Conservation (phyloP, 2,113 vertebrate genomes). For the Buteo buteo region DNA sequence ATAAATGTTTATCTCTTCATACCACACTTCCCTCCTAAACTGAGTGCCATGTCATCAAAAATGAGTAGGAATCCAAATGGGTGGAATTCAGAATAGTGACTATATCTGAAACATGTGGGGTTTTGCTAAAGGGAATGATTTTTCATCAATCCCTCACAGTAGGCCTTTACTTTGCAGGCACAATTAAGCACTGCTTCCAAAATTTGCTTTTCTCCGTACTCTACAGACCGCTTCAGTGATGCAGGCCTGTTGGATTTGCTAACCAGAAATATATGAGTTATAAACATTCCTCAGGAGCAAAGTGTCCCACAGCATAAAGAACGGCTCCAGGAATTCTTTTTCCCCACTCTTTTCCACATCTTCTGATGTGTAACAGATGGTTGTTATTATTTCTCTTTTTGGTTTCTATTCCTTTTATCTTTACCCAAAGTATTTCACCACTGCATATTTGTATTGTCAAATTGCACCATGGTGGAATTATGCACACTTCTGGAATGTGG, state of each 20-base stretch:
- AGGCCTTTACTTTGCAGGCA: neutral
- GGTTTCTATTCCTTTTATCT: slow-evolving; percentile 45
- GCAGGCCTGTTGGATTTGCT: neutral
- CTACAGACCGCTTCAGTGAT: neutral
- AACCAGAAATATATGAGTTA: neutral
- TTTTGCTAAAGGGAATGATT: neutral
- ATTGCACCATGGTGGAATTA: slow-evolving; percentile 14
- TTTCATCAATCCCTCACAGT: neutral
- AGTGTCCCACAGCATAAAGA: neutral
- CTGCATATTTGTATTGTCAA: neutral
- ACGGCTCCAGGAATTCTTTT: neutral
- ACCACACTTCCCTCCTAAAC: neutral
- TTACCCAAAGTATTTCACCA: slow-evolving; percentile 44
- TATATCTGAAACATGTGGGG: neutral
- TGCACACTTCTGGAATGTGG: slow-evolving; percentile 4
- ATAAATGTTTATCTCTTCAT: slow-evolving; percentile 36
- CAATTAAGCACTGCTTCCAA: neutral
- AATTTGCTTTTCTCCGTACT: neutral
- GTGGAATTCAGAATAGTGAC: neutral
- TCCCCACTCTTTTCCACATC: neutral
- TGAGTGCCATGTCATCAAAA: neutral
- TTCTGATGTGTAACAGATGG: slow-evolving; percentile 48
- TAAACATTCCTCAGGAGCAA: neutral
- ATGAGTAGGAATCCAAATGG: neutral
- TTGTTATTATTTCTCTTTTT: slow-evolving; percentile 28